Evolutionary conservation across 2,888 invertebrate species (phyloP).

Genomic region (Watsonalla cultraria): DNA sequence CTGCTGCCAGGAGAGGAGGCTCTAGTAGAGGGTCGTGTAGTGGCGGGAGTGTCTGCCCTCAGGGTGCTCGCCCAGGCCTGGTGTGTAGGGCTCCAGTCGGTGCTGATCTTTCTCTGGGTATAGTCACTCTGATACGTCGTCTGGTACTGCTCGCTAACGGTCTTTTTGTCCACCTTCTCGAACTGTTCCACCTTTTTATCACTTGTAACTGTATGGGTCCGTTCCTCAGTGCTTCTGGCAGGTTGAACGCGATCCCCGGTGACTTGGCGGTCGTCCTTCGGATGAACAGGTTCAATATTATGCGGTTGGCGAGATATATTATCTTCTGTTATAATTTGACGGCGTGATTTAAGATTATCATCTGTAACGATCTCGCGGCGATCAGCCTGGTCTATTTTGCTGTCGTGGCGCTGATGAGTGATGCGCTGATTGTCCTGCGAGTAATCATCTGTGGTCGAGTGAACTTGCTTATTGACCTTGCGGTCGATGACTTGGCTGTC

Average conservation of each 20-base stretch:
- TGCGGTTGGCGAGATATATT: slow-evolving; percentile 3
- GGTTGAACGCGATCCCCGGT: slow-evolving; percentile 29
- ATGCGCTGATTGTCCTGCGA: slow-evolving; percentile 16
- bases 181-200: slow-evolving; percentile 36
- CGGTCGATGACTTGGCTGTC: neutral
- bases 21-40: slow-evolving; percentile 66
- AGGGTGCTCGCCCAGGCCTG: slow-evolving; percentile 87
- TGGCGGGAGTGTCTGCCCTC: slow-evolving; percentile 81
- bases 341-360: neutral
- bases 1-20: slow-evolving; percentile 78
- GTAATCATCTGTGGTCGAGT: slow-evolving; percentile 13
- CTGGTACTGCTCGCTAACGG: slow-evolving; percentile 70
- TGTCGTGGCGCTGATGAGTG: slow-evolving; percentile 21
- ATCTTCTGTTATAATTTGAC: slow-evolving; percentile 24
- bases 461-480: slow-evolving; percentile 3
- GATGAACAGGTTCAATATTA: neutral
- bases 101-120: slow-evolving; percentile 77
- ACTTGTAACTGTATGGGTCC: slow-evolving; percentile 29
- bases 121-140: slow-evolving; percentile 81
- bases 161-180: slow-evolving; percentile 44
- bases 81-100: slow-evolving; percentile 84
- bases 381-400: slow-evolving; percentile 24
- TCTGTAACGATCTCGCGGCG: slow-evolving; percentile 3
- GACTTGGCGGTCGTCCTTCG: slow-evolving; percentile 9
- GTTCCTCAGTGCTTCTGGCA: slow-evolving; percentile 33